Percentiles rank a stretch among this genome's conserved stretches.
Evolutionary conservation across 2,113 vertebrate genomes (phyloP).

Genomic region (Cromileptes altivelis): DNA sequence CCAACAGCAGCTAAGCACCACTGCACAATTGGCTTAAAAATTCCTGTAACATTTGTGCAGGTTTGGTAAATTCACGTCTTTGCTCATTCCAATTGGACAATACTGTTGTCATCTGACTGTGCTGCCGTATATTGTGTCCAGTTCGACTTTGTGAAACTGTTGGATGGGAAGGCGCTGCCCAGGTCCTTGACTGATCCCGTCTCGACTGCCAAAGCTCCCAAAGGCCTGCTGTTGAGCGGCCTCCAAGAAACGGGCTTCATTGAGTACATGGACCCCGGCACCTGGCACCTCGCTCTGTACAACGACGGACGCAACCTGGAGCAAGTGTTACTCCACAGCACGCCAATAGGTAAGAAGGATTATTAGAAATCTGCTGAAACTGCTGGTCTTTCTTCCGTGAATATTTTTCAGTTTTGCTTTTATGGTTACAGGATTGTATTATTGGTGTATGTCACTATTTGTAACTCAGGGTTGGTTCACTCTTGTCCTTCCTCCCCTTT

Average conservation of each 20-base stretch:
- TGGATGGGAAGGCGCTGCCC: constrained; percentile 96
- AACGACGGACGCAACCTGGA: constrained; percentile 97
- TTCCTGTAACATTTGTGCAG: constrained; percentile 17
- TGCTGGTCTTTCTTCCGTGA: background rate
- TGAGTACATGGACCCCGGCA: constrained; percentile 97
- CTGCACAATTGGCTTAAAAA: constrained; percentile 24
- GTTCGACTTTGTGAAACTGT: constrained; percentile 98
- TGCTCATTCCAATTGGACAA: constrained; percentile 4
- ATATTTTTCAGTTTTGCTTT: background rate
- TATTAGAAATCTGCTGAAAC: background rate
- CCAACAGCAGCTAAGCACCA: constrained; percentile 35
- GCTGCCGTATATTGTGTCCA: constrained; percentile 66
- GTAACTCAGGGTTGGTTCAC: background rate
- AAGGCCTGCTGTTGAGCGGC: constrained; percentile 92
- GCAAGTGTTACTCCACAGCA: constrained; percentile 93
- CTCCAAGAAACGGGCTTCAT: constrained; percentile 97
- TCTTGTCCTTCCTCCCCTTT: constrained; percentile 16
- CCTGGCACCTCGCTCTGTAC: constrained; percentile 97
- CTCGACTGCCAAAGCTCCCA: constrained; percentile 88
- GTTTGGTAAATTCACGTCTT: constrained; percentile 6
- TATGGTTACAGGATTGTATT: background rate
- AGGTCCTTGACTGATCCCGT: constrained; percentile 88
- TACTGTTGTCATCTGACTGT: constrained; percentile 39
- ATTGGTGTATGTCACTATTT: background rate
- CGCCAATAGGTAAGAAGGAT: constrained; percentile 90